These are phyloP conservation scores for Drosophila repleta DNA, from an alignment of 1,140 invertebrate genomes.

Conservation along the genomic window DNA sequence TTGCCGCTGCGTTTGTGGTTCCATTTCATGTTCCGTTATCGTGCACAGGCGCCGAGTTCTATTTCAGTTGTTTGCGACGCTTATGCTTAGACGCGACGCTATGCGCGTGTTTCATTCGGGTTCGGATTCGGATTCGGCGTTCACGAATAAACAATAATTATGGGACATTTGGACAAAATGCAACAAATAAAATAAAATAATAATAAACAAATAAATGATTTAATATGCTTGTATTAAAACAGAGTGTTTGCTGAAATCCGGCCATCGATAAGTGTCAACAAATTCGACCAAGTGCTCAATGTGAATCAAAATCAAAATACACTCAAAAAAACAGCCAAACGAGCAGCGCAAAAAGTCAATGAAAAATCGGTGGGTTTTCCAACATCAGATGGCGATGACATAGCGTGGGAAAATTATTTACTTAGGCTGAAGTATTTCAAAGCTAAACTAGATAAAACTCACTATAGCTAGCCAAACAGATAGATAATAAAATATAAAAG, in stretches of 20 bases:
- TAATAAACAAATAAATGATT: slow-evolving; percentile 5
- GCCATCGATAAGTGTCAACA: slow-evolving; percentile 39
- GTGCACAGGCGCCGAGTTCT: slow-evolving; percentile 33
- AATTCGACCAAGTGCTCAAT: slow-evolving; percentile 39
- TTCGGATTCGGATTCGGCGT: slow-evolving; percentile 14
- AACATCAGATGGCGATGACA: slow-evolving; percentile 42
- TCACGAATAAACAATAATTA: slow-evolving; percentile 50
- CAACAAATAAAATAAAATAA: slow-evolving; percentile 47
- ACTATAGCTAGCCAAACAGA: slow-evolving; percentile 14
- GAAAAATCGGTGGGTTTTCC: slow-evolving; percentile 50
- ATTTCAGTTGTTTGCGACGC: slow-evolving; percentile 68
- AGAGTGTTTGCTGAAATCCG: not conserved
- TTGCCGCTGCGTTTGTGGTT: slow-evolving; percentile 44
- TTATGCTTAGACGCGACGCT: slow-evolving; percentile 52
- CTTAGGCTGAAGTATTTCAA: slow-evolving; percentile 22
- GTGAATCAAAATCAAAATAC: slow-evolving; percentile 27
- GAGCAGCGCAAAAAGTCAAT: slow-evolving; percentile 50
- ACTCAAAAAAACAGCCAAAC: not conserved
- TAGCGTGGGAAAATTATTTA: slow-evolving; percentile 75
- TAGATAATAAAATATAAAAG: slow-evolving; percentile 40
- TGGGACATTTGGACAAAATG: slow-evolving; percentile 41
- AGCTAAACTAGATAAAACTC: slow-evolving; percentile 25
- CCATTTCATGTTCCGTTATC: slow-evolving; percentile 51
- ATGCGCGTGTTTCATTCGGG: slow-evolving; percentile 34
- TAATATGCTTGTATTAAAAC: slow-evolving; percentile 4